A percentile compares a stretch with the other conserved stretches of the same genome.
phyloP scores from a whole-genome alignment of 2,113 vertebrate genomes.

The Myotis brandtii region DNA sequence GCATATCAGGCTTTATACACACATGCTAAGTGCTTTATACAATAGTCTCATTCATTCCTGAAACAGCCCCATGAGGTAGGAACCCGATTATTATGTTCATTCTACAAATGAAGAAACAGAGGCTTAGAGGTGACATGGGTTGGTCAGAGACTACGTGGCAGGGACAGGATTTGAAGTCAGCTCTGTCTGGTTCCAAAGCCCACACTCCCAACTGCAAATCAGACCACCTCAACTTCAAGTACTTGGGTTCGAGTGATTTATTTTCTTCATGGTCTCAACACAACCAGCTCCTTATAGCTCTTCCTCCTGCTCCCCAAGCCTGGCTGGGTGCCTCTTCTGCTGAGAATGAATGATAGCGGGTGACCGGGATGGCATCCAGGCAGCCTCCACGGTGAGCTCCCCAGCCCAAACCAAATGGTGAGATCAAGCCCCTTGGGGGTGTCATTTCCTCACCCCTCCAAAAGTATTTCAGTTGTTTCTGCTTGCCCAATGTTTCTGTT shows the following conservation, averaged over 20 bases:
- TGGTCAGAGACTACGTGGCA: background rate
- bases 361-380: background rate
- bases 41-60: background rate
- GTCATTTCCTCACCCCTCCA: slow-evolving; percentile 62
- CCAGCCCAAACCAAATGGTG: slow-evolving; percentile 59
- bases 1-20: background rate
- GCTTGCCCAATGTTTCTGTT: slow-evolving; percentile 25
- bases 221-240: background rate
- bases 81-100: background rate
- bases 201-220: background rate
- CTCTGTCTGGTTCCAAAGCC: background rate
- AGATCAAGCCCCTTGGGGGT: slow-evolving; percentile 37
- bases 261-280: background rate
- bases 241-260: background rate
- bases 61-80: background rate
- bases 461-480: slow-evolving; percentile 59
- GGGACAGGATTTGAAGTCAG: background rate
- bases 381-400: background rate
- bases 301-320: background rate
- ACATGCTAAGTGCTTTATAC: background rate
- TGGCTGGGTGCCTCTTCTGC: background rate
- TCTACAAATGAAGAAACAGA: background rate
- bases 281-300: background rate
- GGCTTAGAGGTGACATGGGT: background rate
- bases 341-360: slow-evolving; percentile 2